These are phyloP conservation scores for Botia kubotai DNA, from an alignment of 2,797 vertebrate genomes.

Conservation along the genomic window DNA sequence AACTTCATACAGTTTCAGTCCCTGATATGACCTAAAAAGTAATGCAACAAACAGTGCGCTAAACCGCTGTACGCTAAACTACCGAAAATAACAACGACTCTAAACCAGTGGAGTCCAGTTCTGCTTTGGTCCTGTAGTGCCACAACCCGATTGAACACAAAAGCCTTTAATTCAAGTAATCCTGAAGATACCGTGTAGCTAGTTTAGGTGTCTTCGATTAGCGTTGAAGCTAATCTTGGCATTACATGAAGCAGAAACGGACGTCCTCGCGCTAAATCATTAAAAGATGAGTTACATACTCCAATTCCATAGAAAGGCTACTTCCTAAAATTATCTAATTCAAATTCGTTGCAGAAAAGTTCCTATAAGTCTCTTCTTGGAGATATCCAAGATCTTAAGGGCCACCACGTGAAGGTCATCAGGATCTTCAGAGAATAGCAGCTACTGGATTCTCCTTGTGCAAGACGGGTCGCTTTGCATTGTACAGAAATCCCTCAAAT, in stretches of 20 bases:
- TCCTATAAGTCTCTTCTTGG: slow-evolving; percentile 28
- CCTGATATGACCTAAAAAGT: slow-evolving; percentile 56
- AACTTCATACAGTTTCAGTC: slow-evolving; percentile 48
- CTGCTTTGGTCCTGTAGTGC: neutral
- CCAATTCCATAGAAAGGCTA: slow-evolving; percentile 58
- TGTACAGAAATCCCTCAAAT: slow-evolving; percentile 32
- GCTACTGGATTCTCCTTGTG: slow-evolving; percentile 50
- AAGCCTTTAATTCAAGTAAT: neutral
- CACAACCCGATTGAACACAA: neutral
- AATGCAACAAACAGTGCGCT: slow-evolving; percentile 49
- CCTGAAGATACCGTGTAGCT: neutral
- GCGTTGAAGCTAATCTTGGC: neutral
- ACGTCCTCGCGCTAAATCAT: neutral
- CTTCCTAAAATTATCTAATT: slow-evolving; percentile 60
- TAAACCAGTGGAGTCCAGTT: slow-evolving; percentile 1
- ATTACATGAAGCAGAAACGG: neutral
- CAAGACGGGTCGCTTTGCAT: slow-evolving; percentile 40
- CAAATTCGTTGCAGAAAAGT: slow-evolving; percentile 54
- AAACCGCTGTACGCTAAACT: slow-evolving; percentile 49
- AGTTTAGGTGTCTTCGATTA: neutral
- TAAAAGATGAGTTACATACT: slow-evolving; percentile 37
- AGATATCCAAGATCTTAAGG: slow-evolving; percentile 35
- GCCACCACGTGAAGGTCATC: slow-evolving; percentile 78
- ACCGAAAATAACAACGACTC: slow-evolving; percentile 39
- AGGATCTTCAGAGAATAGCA: slow-evolving; percentile 60